phyloP scores from a whole-genome alignment of 2,888 invertebrate genomes.

The Agriopis marginaria region DNA sequence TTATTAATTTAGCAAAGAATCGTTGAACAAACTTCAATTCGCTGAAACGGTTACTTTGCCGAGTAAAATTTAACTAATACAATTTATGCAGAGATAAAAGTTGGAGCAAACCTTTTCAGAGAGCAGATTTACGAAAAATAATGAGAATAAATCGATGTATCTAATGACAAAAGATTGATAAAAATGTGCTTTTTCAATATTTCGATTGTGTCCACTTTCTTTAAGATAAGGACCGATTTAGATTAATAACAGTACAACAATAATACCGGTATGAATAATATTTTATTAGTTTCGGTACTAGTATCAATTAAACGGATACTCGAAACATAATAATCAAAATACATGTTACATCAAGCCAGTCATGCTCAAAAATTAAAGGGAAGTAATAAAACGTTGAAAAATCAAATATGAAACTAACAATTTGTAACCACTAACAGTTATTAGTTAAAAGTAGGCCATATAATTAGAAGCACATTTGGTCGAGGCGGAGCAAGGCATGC shows the following conservation, averaged over 20 bases:
- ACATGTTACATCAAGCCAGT: background rate
- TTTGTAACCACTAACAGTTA: slow-evolving; percentile 68
- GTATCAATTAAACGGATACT: too few relatives aligned
- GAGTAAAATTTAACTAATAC: slow-evolving; percentile 75
- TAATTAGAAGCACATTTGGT: slow-evolving; percentile 77
- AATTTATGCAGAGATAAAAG: slow-evolving; percentile 77
- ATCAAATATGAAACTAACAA: slow-evolving; percentile 67
- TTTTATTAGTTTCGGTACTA: too few relatives aligned
- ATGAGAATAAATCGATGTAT: background rate
- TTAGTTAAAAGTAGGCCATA: slow-evolving; percentile 72
- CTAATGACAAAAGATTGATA: background rate
- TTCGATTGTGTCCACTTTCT: background rate
- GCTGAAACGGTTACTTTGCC: slow-evolving; percentile 73
- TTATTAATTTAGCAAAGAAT: slow-evolving; percentile 82
- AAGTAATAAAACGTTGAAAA: slow-evolving; percentile 50
- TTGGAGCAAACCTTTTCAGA: slow-evolving; percentile 47
- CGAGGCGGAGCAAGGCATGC: slow-evolving; percentile 54
- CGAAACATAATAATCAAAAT: background rate
- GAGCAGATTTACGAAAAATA: slow-evolving; percentile 26
- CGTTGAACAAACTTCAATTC: slow-evolving; percentile 71
- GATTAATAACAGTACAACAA: background rate
- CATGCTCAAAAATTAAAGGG: slow-evolving; percentile 12
- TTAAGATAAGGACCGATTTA: background rate
- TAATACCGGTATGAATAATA: background rate
- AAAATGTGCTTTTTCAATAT: background rate